Evolutionary conservation across 2,888 invertebrate species (phyloP).

Genomic region (Crepidodera aurea): DNA sequence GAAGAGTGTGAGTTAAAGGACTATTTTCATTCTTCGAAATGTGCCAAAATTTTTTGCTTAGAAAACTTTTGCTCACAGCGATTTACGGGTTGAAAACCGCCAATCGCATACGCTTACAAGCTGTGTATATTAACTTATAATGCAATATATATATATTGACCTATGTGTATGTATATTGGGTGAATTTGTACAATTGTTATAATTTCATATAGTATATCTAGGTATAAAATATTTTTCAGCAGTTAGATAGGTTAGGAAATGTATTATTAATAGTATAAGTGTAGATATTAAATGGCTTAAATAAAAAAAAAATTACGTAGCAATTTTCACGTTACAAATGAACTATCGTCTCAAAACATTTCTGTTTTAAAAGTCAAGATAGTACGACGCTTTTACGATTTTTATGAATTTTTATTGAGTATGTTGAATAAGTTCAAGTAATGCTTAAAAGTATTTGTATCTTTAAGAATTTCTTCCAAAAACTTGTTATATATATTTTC

Average conservation of each 20-base stretch:
- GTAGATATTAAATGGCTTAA: slow-evolving; percentile 44
- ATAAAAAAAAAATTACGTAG: slow-evolving; percentile 47
- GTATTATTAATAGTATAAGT: slow-evolving; percentile 54
- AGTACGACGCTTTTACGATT: no score
- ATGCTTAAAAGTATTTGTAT: slow-evolving; percentile 24
- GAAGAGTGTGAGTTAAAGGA: slow-evolving; percentile 26
- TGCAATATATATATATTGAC: slow-evolving; percentile 60
- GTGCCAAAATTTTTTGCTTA: slow-evolving; percentile 62
- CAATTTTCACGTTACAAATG: slow-evolving; percentile 43
- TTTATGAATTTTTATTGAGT: slow-evolving; percentile 10
- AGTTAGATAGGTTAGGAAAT: slow-evolving; percentile 53
- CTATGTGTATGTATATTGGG: slow-evolving; percentile 60
- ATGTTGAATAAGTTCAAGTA: slow-evolving; percentile 13
- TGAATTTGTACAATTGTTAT: slow-evolving; percentile 63
- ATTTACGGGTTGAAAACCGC: slow-evolving; percentile 46
- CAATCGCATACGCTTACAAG: slow-evolving; percentile 61
- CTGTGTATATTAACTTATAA: slow-evolving; percentile 62
- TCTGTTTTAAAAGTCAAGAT: slow-evolving; percentile 5
- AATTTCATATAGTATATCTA: slow-evolving; percentile 62
- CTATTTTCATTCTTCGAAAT: slow-evolving; percentile 40
- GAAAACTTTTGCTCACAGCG: slow-evolving; percentile 61
- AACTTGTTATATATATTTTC: slow-evolving; percentile 15
- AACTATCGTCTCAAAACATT: slow-evolving; percentile 8
- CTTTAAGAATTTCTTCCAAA: slow-evolving; percentile 24
- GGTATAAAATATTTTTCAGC: slow-evolving; percentile 32